Base-by-base conservation (phyloP, 2,113 vertebrate genomes). In the Elachura formosa region DNA sequence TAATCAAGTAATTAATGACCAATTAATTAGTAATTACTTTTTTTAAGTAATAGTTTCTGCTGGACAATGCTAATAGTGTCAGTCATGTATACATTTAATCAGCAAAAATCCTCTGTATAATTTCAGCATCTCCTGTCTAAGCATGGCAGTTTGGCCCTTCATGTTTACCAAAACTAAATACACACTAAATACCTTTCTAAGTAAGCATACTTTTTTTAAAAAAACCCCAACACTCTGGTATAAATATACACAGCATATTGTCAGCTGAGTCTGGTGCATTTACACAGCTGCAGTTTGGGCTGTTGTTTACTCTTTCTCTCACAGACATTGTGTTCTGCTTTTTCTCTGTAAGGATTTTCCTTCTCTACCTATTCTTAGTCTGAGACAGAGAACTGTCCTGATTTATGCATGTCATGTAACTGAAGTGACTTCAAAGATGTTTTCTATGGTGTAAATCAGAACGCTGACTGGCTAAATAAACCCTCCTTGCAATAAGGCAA, bases 301-400 rank as follows among this genome's bases (percentile, higher is more conserved):
- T 88, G 36, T 68, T 94, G 81, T 94, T 94, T 91, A 71, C 66
- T 79, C 43, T 68, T 26, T n/a, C 36, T 34, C 31, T 96, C 11
- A 5, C 54, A 83, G 78, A 69, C 59, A 54, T 12, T 36, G 67
- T 83, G 38, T 91, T 79, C 88, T 90, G 59, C 20, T 41, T 93
- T 83, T 76, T 85, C 88, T 79, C 85, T 73, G 28, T 59, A 74
- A 91, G 89, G 91, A 83, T 89, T 91, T 77, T 93, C 81, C 67
- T 91, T 64, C 48, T 73, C 40, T 61, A 19, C 81, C 62, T 96
- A 26, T 90, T 90, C 71, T 80, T 96, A 86, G 59, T 58, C 48
- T 33, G 24, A 91, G 69, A 66, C 80, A 82, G 55, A 84, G 40
- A 78, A 49, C 40, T 90, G 31, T 78, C 29, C 23, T 84, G 61